Percentiles rank a stretch among this genome's conserved stretches.
These are phyloP conservation scores for Eristalinus aeneus DNA, from an alignment of 2,888 invertebrate species.

Conservation along the genomic window DNA sequence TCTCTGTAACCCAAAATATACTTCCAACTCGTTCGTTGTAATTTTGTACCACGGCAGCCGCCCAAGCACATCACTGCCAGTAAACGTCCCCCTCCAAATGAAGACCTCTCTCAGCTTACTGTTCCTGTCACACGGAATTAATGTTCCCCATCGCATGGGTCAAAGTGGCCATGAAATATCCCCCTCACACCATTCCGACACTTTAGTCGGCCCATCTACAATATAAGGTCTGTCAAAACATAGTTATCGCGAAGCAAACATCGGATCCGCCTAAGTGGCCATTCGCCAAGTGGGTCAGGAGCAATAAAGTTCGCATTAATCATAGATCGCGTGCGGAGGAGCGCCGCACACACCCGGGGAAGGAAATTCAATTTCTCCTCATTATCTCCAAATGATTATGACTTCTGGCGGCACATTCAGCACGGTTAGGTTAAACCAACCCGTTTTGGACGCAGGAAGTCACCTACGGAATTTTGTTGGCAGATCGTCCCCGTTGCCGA, in stretches of 20 bases:
- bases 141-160: neutral
- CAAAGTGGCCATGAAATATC: neutral
- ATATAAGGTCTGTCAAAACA: constrained; percentile 8
- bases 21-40: neutral
- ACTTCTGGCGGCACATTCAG: constrained; percentile 17
- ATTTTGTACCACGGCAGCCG: neutral
- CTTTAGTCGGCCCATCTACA: neutral
- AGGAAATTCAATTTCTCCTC: constrained; percentile 41
- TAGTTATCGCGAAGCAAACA: neutral
- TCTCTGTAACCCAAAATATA: too few relatives aligned
- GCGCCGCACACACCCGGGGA: neutral
- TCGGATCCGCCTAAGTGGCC: neutral
- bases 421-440: neutral
- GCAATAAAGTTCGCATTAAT: constrained; percentile 33
- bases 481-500: neutral
- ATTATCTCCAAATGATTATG: constrained; percentile 40
- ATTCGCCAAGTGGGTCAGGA: constrained; percentile 11
- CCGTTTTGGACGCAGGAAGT: constrained; percentile 23
- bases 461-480: constrained; percentile 20
- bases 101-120: neutral
- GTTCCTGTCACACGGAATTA: neutral
- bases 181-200: neutral
- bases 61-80: neutral
- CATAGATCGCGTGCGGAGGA: constrained; percentile 22
- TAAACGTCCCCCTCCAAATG: neutral